These are phyloP conservation scores for Poeciliopsis presidionis DNA, from an alignment of 2,797 vertebrate genomes.

Conservation along the genomic window DNA sequence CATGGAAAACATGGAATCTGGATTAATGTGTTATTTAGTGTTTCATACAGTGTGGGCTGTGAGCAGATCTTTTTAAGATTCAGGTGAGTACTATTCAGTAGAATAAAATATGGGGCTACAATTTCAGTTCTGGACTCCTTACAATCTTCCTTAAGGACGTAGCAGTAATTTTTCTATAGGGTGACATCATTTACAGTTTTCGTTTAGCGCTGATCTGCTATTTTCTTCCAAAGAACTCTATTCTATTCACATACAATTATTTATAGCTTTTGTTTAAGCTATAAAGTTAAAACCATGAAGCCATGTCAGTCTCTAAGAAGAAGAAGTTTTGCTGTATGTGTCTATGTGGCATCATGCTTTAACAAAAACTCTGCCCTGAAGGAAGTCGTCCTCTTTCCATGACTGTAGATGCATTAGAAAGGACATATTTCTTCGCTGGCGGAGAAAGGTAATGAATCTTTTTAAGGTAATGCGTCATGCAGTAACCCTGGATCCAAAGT, in stretches of 20 bases:
- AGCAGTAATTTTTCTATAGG: not conserved
- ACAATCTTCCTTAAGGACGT: not conserved
- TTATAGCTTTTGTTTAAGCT: not conserved
- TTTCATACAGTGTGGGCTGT: too few species aligned
- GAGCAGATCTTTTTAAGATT: not conserved
- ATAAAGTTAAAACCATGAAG: not conserved
- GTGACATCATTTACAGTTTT: not conserved
- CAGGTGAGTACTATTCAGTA: not conserved
- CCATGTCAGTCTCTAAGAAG: not conserved
- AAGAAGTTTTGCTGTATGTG: not conserved
- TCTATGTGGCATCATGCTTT: not conserved
- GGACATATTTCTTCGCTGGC: not conserved
- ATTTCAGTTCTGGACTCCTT: not conserved
- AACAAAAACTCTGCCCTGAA: not conserved
- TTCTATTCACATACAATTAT: not conserved
- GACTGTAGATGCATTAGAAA: not conserved
- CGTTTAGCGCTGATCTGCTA: not conserved
- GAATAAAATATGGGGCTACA: not conserved
- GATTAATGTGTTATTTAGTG: too few species aligned
- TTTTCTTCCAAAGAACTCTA: not conserved
- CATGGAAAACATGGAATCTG: too few species aligned
- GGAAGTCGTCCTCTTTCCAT: not conserved
- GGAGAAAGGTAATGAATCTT: not conserved
- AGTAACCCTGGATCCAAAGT: not conserved
- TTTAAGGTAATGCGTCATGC: not conserved